Evolutionary conservation across 1,140 invertebrate species (phyloP).

Genomic region (Drosophila seguyi): DNA sequence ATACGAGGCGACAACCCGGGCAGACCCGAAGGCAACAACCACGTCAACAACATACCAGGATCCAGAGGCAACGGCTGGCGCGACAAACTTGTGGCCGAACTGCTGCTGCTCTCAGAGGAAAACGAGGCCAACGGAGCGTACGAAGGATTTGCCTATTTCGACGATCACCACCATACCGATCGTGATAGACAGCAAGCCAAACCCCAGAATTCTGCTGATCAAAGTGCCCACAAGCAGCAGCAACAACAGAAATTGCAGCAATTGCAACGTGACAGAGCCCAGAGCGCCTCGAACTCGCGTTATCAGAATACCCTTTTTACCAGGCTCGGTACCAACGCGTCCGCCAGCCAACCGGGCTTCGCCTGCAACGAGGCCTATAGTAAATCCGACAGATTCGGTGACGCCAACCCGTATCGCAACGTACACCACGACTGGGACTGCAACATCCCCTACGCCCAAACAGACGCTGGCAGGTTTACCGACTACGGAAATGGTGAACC

Average conservation of each 20-base stretch:
- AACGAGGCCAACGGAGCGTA: slow-evolving; percentile 60
- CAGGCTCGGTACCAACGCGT: slow-evolving; percentile 72
- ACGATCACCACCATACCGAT: slow-evolving; percentile 67
- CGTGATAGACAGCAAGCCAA: slow-evolving; percentile 63
- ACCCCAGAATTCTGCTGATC: slow-evolving; percentile 76
- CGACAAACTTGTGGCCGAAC: slow-evolving; percentile 45
- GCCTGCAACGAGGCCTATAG: slow-evolving; percentile 62
- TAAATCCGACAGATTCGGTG: slow-evolving; percentile 65
- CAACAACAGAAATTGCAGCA: slow-evolving; percentile 39
- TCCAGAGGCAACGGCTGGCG: slow-evolving; percentile 35
- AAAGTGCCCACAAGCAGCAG: slow-evolving; percentile 55
- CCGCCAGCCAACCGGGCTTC: slow-evolving; percentile 64
- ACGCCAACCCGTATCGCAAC: slow-evolving; percentile 64
- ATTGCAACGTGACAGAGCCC: slow-evolving; percentile 60
- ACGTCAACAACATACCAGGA: slow-evolving; percentile 13
- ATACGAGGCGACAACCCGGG: slow-evolving; percentile 48
- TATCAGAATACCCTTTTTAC: slow-evolving; percentile 84
- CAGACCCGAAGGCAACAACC: slow-evolving; percentile 4
- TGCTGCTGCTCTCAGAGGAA: slow-evolving; percentile 65
- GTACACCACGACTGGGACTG: slow-evolving; percentile 54
- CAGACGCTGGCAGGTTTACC: slow-evolving; percentile 51
- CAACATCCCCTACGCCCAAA: slow-evolving; percentile 54
- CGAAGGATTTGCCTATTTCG: slow-evolving; percentile 47
- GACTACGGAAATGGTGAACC: slow-evolving; percentile 52
- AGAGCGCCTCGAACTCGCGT: slow-evolving; percentile 73